Conservation (phyloP, 2,113 vertebrate genomes). For the Syrmaticus mikado region DNA sequence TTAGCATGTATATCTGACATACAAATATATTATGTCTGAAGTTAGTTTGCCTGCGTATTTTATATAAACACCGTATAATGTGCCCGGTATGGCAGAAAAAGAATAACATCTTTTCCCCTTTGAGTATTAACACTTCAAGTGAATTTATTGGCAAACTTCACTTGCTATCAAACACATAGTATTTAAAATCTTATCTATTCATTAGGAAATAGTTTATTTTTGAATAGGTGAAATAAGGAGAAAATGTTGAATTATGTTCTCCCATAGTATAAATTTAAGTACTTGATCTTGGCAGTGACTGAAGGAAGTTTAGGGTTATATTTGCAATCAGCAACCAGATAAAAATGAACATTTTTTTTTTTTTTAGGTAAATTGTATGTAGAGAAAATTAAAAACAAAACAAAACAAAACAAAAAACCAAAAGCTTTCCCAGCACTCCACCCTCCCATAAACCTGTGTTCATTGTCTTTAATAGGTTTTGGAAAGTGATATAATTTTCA, state of each 20-base stretch:
- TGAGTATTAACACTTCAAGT: background rate
- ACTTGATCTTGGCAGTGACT: background rate
- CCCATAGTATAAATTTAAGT: background rate
- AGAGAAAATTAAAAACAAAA: background rate
- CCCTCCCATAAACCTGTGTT: background rate
- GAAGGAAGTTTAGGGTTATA: background rate
- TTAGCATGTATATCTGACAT: background rate
- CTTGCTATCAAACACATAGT: background rate
- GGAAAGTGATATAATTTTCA: background rate
- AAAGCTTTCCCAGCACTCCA: background rate
- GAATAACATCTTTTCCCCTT: background rate
- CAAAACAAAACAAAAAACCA: background rate
- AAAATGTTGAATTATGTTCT: background rate
- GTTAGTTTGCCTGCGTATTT: background rate
- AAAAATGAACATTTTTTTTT: background rate
- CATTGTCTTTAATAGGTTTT: slow-evolving; percentile 20
- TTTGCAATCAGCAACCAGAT: background rate
- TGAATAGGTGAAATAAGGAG: background rate
- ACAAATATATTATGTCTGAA: background rate
- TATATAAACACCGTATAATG: background rate
- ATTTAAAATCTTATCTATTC: background rate
- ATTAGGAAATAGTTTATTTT: background rate
- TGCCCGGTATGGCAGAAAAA: background rate
- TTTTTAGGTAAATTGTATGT: background rate
- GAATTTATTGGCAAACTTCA: background rate